These are phyloP conservation scores for Bambusicola thoracicus DNA, from an alignment of 2,113 vertebrate genomes.

Conservation along the genomic window DNA sequence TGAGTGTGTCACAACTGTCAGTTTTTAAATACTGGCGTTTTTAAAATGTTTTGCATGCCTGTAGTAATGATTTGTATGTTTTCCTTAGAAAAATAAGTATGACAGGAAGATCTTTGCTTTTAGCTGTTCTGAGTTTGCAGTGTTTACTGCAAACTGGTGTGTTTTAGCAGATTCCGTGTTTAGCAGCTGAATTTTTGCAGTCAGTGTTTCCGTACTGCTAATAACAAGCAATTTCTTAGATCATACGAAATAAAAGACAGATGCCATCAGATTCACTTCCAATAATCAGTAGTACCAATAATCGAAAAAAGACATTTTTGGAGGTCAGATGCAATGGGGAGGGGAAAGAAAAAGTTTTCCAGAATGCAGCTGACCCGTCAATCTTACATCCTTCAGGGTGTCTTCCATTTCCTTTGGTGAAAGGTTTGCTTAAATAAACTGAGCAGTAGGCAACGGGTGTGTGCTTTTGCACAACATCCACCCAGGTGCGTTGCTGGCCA, in stretches of 20 bases:
- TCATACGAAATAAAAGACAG: background rate
- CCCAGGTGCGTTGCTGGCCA: slow-evolving; percentile 32
- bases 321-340: background rate
- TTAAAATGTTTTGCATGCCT: background rate
- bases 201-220: background rate
- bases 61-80: background rate
- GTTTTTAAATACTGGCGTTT: background rate
- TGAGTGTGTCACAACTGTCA: background rate
- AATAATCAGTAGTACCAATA: background rate
- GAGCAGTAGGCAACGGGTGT: slow-evolving; percentile 49
- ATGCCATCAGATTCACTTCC: background rate
- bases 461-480: slow-evolving; percentile 58
- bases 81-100: background rate
- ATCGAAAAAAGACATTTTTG: background rate
- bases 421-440: slow-evolving; percentile 62
- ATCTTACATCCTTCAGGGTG: background rate
- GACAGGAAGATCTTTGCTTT: background rate
- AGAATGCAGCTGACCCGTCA: background rate
- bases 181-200: background rate
- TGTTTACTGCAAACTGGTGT: background rate
- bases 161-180: background rate
- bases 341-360: background rate
- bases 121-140: background rate
- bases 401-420: slow-evolving; percentile 34
- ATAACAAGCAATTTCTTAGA: background rate